Evolutionary conservation across 2,113 vertebrate species (phyloP), one percentile per base, ranked within the genome.

Genomic region (Motacilla tschutschensis): DNA sequence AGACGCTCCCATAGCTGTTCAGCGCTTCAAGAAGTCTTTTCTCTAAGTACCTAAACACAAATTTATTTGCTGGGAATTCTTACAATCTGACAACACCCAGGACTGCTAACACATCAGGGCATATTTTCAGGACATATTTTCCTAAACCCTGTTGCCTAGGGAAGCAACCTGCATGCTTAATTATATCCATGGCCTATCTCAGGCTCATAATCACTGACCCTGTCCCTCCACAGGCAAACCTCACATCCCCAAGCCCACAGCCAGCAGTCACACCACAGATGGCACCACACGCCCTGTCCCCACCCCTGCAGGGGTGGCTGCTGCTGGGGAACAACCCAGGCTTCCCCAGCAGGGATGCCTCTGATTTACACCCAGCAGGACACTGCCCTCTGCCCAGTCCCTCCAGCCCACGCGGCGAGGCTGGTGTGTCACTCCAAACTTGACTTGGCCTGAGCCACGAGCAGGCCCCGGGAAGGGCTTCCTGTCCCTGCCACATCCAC

Each of bases 401-500:
- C 64, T 8, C n/a, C 58, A 41, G 60, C 69, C 81, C 36, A 1
- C 4, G 1, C 3, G 0, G 24, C 0, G 0, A 46, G 51, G 21
- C 74, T 47, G 72, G 38, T 0, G 0, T 24, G 36, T 41, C 74
- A 22, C 46, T 62, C 9, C 4, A 11, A 51, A 71, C n/a, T 53
- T 44, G 74, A 65, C 78, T 43, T 48, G 70, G 51, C 26, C 4
- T 26, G 40, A 76, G 48, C 67, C 6, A 1, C 47, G 2, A 2
- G 31, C 1, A 2, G 57, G 57, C 53, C 64, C 62, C 33, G 65
- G 55, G 33, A 53, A 0, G 1, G 71, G 36, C 29, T 71, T 36
- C 38, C 67, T 36, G n/a, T 35, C 67, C 55, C 75, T 41, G 31
- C 59, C 83, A 35, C 1, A 0, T 8, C 54, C 36, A 2, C 25